Base-by-base conservation (phyloP, 92 coral and sea anemone genomes). In the Bergia puertoricense region DNA sequence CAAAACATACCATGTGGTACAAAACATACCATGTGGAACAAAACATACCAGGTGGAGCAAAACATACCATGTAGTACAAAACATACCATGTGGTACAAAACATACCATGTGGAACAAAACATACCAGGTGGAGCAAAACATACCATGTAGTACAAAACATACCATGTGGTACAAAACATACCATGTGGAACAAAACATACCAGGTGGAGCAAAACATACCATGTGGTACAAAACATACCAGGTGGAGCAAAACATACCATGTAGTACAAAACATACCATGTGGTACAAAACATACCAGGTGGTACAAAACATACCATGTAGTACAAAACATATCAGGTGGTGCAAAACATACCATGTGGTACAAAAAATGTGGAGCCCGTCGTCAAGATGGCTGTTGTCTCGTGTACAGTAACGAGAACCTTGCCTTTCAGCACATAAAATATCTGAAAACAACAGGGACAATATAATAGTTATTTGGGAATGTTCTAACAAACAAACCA, bases 281-380 rank as follows among this genome's bases (percentile, higher is more conserved):
- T 8, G 57, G 57, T 8, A 8, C 57, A 50, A 50, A 50, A 50
- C 56, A 50, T 50, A 50, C 56, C 56, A 50, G 0, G 48, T 44
- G 48, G 48, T 2, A 44, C 0, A 44, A 50, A 50, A 50, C 8
- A 5, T 50, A 50, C 56, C 56, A 50, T 8, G 11, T 50, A 11
- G 56, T 6, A 50, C 56, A 51, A 8, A 51, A 51, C 15, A 51
- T 56, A 56, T 10, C 16, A 1, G 1, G 23, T 62, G 68, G 68
- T 15, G 15, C 68, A 59, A 2, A 62, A 62, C 68, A 62, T 57
- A 57, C 66, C 66, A 57, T 57, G 92, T 9, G 98, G 98, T 36
- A 95, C 95, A 44, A 90, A 94, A 89, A 96, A 96, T 6, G 95
- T 91, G 42, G 99, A 96, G 1, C 99, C 99, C 8, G 94, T 81